Conservation (phyloP, 2,797 vertebrate species). For the Myotis pilosus region DNA sequence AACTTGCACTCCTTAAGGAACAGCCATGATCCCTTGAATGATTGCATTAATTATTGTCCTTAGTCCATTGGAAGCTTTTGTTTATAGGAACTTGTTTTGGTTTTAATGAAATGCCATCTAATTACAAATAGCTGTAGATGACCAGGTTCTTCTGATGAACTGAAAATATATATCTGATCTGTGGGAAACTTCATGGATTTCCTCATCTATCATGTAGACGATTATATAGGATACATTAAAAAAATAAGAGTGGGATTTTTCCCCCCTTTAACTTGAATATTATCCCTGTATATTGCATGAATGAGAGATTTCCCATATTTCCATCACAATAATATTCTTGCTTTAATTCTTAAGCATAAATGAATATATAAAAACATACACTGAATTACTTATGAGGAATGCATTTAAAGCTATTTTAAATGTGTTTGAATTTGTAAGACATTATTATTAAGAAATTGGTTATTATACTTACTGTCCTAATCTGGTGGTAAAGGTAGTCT, state of each 20-base stretch:
- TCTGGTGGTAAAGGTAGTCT: constrained; percentile 75
- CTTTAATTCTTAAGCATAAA: constrained; percentile 77
- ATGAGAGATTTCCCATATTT: constrained; percentile 72
- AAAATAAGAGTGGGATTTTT: constrained; percentile 66
- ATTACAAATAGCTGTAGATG: constrained; percentile 68
- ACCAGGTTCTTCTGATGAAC: constrained; percentile 71
- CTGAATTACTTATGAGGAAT: constrained; percentile 73
- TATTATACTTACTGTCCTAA: constrained; percentile 65
- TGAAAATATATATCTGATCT: constrained; percentile 57
- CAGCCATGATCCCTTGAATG: constrained; percentile 76
- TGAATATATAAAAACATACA: constrained; percentile 67
- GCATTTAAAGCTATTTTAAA: constrained; percentile 75
- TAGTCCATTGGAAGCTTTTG: constrained; percentile 68
- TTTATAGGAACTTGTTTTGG: constrained; percentile 75
- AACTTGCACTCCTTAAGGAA: constrained; percentile 84
- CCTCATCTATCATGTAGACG: constrained; percentile 71
- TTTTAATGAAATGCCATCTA: constrained; percentile 65
- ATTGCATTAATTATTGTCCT: constrained; percentile 67
- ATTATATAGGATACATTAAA: constrained; percentile 70
- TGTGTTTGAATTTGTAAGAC: constrained; percentile 75
- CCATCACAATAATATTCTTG: constrained; percentile 67
- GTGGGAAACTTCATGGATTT: constrained; percentile 50
- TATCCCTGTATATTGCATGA: constrained; percentile 77
- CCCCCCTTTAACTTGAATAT: constrained; percentile 58
- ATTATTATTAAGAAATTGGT: constrained; percentile 70